Conservation (phyloP, 1,140 invertebrate species). For the Papilio machaon region DNA sequence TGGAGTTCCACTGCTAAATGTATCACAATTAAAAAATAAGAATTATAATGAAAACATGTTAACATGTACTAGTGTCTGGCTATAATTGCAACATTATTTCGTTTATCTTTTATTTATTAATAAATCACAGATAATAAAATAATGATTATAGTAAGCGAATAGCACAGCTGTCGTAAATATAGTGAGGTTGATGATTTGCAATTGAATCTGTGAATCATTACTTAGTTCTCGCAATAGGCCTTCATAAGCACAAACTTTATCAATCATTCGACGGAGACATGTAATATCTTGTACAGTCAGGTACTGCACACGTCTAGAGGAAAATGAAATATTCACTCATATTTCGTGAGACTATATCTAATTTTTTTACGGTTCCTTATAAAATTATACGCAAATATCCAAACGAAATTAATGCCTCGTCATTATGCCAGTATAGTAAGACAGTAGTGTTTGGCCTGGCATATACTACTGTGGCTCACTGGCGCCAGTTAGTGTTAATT, state of each 20-base stretch:
- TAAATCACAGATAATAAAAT: constrained; percentile 32
- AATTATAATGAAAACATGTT: no score
- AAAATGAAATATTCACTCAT: background rate
- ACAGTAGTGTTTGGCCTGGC: no score
- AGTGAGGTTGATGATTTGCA: background rate
- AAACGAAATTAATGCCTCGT: no score
- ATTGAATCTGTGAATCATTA: constrained; percentile 31
- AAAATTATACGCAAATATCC: background rate
- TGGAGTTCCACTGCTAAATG: no score
- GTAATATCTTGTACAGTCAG: constrained; percentile 23
- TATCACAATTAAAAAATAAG: no score
- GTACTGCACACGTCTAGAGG: constrained; percentile 12
- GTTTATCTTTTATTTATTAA: constrained; percentile 26
- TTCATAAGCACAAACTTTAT: constrained; percentile 24
- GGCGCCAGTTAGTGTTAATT: no score
- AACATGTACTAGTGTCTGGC: no score
- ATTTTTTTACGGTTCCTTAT: background rate
- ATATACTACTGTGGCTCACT: no score
- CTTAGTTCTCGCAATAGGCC: constrained; percentile 16
- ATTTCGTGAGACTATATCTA: background rate
- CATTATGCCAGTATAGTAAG: no score
- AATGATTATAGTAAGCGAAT: constrained; percentile 5
- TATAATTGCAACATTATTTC: background rate
- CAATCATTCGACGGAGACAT: constrained; percentile 29
- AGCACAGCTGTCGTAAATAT: constrained; percentile 5